Evolutionary conservation across 1,140 invertebrate genomes (phyloP).

Genomic region (Maniola jurtina): DNA sequence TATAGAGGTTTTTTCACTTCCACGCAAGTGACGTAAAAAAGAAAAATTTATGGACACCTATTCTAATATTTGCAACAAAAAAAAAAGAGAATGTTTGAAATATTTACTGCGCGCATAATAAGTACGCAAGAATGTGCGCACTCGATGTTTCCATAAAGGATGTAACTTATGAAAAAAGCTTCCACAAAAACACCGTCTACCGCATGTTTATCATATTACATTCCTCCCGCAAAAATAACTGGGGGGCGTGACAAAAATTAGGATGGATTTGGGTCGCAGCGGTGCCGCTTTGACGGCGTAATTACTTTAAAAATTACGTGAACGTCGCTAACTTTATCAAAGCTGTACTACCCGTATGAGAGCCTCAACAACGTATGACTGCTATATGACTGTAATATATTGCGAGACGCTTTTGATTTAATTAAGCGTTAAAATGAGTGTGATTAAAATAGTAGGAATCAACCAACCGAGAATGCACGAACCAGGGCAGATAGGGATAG

Average conservation of each 20-base stretch:
- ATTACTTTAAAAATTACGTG: slow-evolving; percentile 24
- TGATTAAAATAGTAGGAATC: no score
- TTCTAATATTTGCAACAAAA: no score
- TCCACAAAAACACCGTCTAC: not conserved
- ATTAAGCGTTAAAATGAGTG: not conserved
- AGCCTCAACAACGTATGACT: not conserved
- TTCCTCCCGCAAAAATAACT: slow-evolving; percentile 23
- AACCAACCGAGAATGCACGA: no score
- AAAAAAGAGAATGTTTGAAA: not conserved
- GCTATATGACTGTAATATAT: not conserved
- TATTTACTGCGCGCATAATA: not conserved
- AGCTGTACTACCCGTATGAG: slow-evolving; percentile 1
- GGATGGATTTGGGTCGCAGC: slow-evolving; percentile 12
- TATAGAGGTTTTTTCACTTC: no score
- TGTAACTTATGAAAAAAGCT: slow-evolving; percentile 2
- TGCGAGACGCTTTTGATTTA: not conserved
- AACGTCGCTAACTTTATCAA: slow-evolving; percentile 17
- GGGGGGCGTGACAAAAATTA: slow-evolving; percentile 21
- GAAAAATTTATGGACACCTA: no score
- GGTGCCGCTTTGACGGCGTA: slow-evolving; percentile 14
- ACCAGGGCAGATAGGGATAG: no score
- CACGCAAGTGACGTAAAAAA: no score
- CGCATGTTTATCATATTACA: slow-evolving; percentile 17
- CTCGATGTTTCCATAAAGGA: not conserved
- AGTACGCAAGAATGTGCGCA: slow-evolving; percentile 2